phyloP scores from a whole-genome alignment of 2,888 invertebrate genomes.

The Epsilonema sp. region DNA sequence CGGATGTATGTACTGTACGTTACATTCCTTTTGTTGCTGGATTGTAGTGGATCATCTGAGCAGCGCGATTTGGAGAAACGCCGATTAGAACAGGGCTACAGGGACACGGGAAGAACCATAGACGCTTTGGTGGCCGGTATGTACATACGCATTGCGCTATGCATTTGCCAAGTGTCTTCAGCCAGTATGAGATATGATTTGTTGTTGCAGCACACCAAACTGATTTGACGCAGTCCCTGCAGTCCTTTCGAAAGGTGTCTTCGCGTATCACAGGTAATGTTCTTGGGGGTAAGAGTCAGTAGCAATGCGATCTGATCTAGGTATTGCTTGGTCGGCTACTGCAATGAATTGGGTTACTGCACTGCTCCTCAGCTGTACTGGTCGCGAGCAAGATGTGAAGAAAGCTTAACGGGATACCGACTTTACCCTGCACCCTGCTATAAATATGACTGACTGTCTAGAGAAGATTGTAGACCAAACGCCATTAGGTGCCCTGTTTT shows the following conservation, averaged over 20 bases:
- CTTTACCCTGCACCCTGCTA: no score
- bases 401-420: no score
- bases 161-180: background rate
- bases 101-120: slow-evolving; percentile 64
- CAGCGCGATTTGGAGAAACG: slow-evolving; percentile 68
- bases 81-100: slow-evolving; percentile 76
- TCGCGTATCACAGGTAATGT: slow-evolving; percentile 43
- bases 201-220: slow-evolving; percentile 49
- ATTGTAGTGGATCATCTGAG: slow-evolving; percentile 53
- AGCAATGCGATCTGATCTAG: no score
- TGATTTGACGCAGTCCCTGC: slow-evolving; percentile 59
- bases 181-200: background rate
- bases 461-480: no score
- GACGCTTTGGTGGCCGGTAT: slow-evolving; percentile 59
- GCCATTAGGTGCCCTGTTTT: no score
- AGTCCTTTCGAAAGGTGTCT: slow-evolving; percentile 51
- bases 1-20: background rate
- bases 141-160: background rate
- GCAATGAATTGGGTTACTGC: no score
- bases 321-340: no score
- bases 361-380: no score
- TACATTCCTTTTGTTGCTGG: background rate
- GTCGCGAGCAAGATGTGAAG: no score
- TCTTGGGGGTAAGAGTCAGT: no score
- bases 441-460: no score